Base-by-base conservation (phyloP, 2,888 invertebrate genomes). In the Melanostoma mellinum region DNA sequence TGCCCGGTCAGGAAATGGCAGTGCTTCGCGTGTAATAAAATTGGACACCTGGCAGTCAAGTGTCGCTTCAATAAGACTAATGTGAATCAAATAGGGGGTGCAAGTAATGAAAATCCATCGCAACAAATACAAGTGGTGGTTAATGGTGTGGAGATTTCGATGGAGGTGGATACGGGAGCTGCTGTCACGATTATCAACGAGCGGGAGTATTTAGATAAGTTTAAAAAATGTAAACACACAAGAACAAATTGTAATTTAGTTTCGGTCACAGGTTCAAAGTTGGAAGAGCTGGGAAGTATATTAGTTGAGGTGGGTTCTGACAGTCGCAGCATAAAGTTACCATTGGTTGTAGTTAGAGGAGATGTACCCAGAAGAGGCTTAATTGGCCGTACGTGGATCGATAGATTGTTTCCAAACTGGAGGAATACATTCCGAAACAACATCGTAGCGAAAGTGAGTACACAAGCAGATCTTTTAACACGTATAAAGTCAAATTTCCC, bases 391-490 rank as follows among this genome's bases (percentile, higher is more conserved):
- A 56, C 55, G 6, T 56, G 36, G 40, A 56, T 38, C 6, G 33
- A 9, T 35, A 38, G 20, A 20, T 38, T 20, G 6, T 56, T 56
- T 38, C 8, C 55, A 20, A 55, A 55, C 58, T 42, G 58, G 9
- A 58, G 58, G 42, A 58, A 42, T n/a, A 9, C 42, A 30, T 58
- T 58, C 33, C 58, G 42, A 58, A 42, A 58, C 40, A 42, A 30
- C 0, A 32, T 9, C 3, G 33, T 58, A n/a, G 30, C 42, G 2
- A 2, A 9, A 44, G 58, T 58, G 44, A 42, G 42, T 58, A 58
- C 9, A 32, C 40, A 63, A 36, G 48, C 9, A 63, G 36, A 63
- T 35, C 38, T 63, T 63, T 63, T 63, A 63, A 9, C 0, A 0
- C 48, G 9, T 36, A 48, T 63, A 5, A 63, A 63, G 20, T 10